phyloP scores from a whole-genome alignment of 2,888 invertebrate genomes.

The Polymixis flavicincta region DNA sequence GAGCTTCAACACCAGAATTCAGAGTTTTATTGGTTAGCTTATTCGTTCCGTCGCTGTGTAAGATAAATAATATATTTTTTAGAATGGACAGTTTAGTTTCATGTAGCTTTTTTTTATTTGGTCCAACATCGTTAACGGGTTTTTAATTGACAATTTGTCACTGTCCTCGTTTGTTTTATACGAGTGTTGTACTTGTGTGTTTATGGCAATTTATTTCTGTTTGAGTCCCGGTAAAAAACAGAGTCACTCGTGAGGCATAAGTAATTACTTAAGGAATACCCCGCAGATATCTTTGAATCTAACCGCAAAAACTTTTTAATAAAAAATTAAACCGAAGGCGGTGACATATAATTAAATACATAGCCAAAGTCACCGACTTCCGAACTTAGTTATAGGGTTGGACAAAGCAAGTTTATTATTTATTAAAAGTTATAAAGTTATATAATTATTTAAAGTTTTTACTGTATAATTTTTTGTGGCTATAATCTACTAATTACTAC shows the following conservation, averaged over 20 bases:
- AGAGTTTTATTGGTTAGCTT: constrained; percentile 43
- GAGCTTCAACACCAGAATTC: constrained; percentile 57
- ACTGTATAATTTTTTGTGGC: no score
- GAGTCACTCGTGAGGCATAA: neutral
- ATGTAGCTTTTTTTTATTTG: neutral
- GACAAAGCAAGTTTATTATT: no score
- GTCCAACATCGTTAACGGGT: constrained; percentile 30
- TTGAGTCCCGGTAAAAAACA: neutral
- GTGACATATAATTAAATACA: no score
- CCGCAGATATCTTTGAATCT: neutral
- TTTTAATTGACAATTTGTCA: constrained; percentile 42
- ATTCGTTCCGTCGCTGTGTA: constrained; percentile 31
- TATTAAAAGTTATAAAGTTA: no score
- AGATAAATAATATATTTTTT: constrained; percentile 55
- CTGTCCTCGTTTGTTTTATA: constrained; percentile 32
- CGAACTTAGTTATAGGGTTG: no score
- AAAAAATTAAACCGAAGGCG: no score
- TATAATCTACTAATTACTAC: no score
- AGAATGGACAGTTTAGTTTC: constrained; percentile 37
- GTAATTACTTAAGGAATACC: neutral
- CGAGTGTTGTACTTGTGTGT: neutral
- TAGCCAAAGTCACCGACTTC: no score
- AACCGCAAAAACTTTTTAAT: no score
- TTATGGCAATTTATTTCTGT: constrained; percentile 17
- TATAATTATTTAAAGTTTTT: no score